phyloP scores from a whole-genome alignment of 1,140 invertebrate genomes.

The Agrypnia vestita region DNA sequence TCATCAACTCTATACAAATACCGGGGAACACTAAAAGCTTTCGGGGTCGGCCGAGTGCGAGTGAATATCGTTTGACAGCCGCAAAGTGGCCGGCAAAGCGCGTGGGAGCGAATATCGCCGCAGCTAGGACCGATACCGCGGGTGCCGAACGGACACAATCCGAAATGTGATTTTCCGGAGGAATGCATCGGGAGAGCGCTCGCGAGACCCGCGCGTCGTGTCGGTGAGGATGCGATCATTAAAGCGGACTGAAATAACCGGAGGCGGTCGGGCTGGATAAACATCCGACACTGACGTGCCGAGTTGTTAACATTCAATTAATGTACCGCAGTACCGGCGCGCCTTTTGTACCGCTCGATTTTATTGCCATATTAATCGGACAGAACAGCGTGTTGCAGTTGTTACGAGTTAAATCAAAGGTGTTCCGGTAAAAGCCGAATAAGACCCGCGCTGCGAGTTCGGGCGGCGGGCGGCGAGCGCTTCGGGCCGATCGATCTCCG shows the following conservation, averaged over 20 bases:
- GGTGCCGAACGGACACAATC: not conserved
- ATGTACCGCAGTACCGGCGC: constrained; percentile 56
- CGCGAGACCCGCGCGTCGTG: constrained; percentile 23
- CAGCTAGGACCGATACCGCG: not conserved
- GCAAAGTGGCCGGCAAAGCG: constrained; percentile 17
- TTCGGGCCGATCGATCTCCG: constrained; percentile 36
- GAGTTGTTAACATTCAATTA: constrained; percentile 48
- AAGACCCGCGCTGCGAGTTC: constrained; percentile 63
- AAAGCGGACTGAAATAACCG: constrained; percentile 49
- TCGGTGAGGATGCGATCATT: constrained; percentile 50
- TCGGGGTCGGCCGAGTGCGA: not conserved
- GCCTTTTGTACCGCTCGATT: constrained; percentile 51
- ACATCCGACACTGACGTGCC: constrained; percentile 50
- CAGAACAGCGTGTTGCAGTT: not conserved
- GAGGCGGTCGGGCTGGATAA: constrained; percentile 49
- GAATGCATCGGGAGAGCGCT: constrained; percentile 1
- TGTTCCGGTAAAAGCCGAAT: constrained; percentile 69
- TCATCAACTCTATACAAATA: constrained; percentile 38
- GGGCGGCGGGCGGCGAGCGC: constrained; percentile 50
- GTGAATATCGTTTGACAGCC: constrained; percentile 25
- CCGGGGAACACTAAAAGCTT: constrained; percentile 22
- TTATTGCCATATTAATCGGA: constrained; percentile 42
- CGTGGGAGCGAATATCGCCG: not conserved
- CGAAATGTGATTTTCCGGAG: constrained; percentile 16
- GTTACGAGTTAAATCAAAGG: constrained; percentile 62